Evolutionary conservation across 35 echinoderm and acorn worm genomes (phyloP).

Genomic region (Chiridota heheva): DNA sequence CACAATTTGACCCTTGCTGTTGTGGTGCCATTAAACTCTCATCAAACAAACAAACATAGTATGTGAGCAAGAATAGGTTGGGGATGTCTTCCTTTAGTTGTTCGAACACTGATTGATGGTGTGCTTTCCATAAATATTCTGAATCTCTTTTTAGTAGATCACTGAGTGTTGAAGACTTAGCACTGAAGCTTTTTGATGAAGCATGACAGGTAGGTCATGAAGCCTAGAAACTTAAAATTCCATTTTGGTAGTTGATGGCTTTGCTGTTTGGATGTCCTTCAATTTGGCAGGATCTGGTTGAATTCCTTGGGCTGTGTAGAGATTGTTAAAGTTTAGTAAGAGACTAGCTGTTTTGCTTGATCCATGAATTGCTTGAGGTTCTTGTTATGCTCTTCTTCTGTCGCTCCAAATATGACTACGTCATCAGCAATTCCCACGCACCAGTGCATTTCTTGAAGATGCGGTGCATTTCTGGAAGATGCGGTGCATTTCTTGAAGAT

Average conservation of each 20-base stretch:
- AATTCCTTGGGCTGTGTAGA: neutral
- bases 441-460: neutral
- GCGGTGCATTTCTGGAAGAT: neutral
- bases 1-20: no score
- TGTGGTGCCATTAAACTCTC: no score
- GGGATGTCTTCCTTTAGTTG: constrained; percentile 26
- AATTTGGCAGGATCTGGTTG: constrained; percentile 28
- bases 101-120: constrained; percentile 5
- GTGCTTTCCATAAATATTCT: constrained; percentile 13
- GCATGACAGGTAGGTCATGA: constrained; percentile 30
- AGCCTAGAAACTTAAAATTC: constrained; percentile 22
- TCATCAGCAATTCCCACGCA: constrained; percentile 19
- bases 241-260: constrained; percentile 1
- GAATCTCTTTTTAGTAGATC: neutral
- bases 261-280: neutral
- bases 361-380: constrained; percentile 21
- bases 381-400: constrained; percentile 24
- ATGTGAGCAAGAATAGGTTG: neutral
- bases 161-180: neutral
- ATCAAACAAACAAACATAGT: no score
- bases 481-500: no score
- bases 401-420: constrained; percentile 7
- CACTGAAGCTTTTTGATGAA: constrained; percentile 13
- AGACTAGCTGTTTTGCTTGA: constrained; percentile 3
- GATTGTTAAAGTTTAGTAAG: constrained; percentile 13